These are phyloP conservation scores for Lepilemur ruficaudatus DNA, from an alignment of 2,797 vertebrate species.

Conservation along the genomic window DNA sequence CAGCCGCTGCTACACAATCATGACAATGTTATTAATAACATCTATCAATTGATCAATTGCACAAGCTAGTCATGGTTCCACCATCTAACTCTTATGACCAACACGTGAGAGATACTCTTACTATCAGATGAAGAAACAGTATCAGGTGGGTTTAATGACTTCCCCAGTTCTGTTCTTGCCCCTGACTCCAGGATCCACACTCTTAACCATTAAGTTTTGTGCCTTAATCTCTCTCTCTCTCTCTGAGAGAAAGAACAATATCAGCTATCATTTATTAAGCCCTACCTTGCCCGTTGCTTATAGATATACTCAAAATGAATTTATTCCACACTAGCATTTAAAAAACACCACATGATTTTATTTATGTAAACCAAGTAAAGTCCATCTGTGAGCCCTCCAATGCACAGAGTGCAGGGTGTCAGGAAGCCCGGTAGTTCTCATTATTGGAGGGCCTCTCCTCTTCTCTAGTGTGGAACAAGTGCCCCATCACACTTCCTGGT, in stretches of 20 bases:
- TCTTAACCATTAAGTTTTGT: too few species aligned
- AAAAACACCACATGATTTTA: not conserved
- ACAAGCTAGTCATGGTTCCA: not conserved
- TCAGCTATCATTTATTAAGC: not conserved
- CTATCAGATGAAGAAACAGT: not conserved
- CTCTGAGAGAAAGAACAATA: not conserved
- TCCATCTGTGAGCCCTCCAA: not conserved
- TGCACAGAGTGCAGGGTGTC: not conserved
- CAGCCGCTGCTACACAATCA: not conserved
- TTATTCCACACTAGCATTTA: not conserved
- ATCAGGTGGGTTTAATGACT: not conserved
- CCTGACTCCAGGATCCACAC: not conserved
- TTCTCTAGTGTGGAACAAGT: not conserved
- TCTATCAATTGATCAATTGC: not conserved
- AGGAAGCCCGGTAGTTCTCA: not conserved
- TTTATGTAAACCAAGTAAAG: not conserved
- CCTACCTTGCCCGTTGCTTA: not conserved
- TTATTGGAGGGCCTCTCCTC: fast-evolving
- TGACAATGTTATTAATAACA: not conserved
- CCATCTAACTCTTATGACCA: not conserved
- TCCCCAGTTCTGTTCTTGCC: not conserved
- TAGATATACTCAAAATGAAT: not conserved
- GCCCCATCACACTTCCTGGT: not conserved
- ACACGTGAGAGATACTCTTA: not conserved
- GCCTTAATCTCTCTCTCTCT: too few species aligned